A percentile compares a stretch with the other conserved stretches of the same genome.
Evolutionary conservation across 2,797 vertebrate species (phyloP).

Genomic region (Eutrigla gurnardus): DNA sequence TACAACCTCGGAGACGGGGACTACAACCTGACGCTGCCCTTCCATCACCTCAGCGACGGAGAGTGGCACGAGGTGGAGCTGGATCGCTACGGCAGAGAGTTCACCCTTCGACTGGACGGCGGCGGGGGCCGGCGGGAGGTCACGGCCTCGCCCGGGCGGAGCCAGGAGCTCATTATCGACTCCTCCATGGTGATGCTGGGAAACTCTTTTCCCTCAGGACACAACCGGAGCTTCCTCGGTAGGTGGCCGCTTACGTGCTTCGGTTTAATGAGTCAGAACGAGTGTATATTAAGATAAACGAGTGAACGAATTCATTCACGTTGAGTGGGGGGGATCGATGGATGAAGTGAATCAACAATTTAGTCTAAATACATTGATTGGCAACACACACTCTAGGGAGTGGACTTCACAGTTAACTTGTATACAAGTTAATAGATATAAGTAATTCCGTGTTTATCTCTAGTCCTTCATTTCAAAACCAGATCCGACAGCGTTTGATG

Average conservation of each 20-base stretch:
- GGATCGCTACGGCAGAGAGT: slow-evolving; percentile 89
- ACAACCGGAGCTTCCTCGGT: slow-evolving; percentile 90
- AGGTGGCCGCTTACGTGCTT: slow-evolving; percentile 16
- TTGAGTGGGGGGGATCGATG: slow-evolving; percentile 3
- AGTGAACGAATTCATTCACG: neutral
- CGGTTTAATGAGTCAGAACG: neutral
- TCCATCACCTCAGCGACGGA: slow-evolving; percentile 85
- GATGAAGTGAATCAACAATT: slow-evolving; percentile 5
- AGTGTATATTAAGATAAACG: slow-evolving; percentile 18
- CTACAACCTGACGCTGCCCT: slow-evolving; percentile 85
- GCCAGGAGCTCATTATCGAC: slow-evolving; percentile 90
- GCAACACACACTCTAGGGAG: neutral
- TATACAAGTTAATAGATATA: slow-evolving; percentile 15
- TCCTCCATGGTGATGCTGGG: slow-evolving; percentile 87
- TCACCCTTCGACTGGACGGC: slow-evolving; percentile 87
- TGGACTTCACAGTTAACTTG: neutral
- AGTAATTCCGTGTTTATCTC: slow-evolving; percentile 33
- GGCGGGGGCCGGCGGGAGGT: slow-evolving; percentile 88
- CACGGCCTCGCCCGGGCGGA: slow-evolving; percentile 80
- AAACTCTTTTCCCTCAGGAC: slow-evolving; percentile 86
- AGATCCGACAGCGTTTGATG: slow-evolving; percentile 36
- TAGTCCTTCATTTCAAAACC: slow-evolving; percentile 12
- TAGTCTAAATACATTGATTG: neutral
- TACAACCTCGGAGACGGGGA: slow-evolving; percentile 92
- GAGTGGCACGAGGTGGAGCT: slow-evolving; percentile 89